Conservation (phyloP, 2,888 invertebrate genomes). For the Homarus gammarus region DNA sequence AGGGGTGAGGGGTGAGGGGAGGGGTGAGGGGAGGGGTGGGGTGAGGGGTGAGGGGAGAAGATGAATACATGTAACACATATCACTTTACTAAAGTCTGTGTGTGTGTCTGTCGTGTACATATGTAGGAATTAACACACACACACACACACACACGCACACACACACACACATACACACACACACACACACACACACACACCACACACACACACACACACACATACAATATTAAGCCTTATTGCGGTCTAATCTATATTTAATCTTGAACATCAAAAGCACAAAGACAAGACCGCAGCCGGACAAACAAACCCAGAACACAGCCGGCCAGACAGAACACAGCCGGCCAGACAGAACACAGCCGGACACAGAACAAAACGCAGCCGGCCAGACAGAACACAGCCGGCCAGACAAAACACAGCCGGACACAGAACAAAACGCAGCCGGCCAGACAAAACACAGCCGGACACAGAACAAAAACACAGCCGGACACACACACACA, state of each 20-base stretch:
- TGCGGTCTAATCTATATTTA: slow-evolving; percentile 39
- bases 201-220: slow-evolving; percentile 54
- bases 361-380: slow-evolving; percentile 15
- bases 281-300: slow-evolving; percentile 40
- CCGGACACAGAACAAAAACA: too few relatives aligned
- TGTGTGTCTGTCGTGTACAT: too few relatives aligned
- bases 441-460: too few relatives aligned
- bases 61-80: too few relatives aligned
- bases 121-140: too few relatives aligned
- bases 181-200: slow-evolving; percentile 60
- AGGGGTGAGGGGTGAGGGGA: background rate
- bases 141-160: slow-evolving; percentile 7
- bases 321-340: too few relatives aligned
- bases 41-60: background rate
- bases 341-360: too few relatives aligned
- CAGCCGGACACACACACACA: too few relatives aligned
- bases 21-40: background rate
- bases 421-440: slow-evolving; percentile 3
- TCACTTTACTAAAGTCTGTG: too few relatives aligned
- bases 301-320: too few relatives aligned
- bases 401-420: too few relatives aligned
- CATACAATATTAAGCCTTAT: slow-evolving; percentile 49
- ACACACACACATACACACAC: slow-evolving; percentile 46
- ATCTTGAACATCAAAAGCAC: slow-evolving; percentile 37
- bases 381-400: background rate